phyloP scores from a whole-genome alignment of 2,888 invertebrate species.

The Nematopogon swammerdamellus region DNA sequence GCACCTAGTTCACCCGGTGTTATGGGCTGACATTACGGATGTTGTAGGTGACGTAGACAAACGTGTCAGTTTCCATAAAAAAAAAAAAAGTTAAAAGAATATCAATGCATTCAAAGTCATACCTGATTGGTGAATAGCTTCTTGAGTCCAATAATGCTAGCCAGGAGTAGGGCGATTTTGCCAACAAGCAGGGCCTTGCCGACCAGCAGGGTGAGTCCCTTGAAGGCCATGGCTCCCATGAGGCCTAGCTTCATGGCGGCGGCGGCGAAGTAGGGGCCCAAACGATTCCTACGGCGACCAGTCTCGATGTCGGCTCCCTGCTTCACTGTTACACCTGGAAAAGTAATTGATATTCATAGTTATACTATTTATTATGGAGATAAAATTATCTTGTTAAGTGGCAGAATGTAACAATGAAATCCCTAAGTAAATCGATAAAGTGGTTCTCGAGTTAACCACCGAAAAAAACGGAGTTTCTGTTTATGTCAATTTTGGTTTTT shows the following conservation, averaged over 20 bases:
- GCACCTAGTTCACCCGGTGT: no score
- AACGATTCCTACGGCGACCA: slow-evolving; percentile 71
- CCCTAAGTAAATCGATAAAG: no score
- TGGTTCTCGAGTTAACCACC: no score
- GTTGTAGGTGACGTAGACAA: no score
- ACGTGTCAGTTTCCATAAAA: slow-evolving; percentile 1
- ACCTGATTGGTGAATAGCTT: slow-evolving; percentile 73
- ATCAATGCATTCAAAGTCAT: slow-evolving; percentile 1
- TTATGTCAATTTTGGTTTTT: no score
- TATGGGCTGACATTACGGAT: no score
- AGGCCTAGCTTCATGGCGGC: slow-evolving; percentile 79
- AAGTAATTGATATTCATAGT: slow-evolving; percentile 2
- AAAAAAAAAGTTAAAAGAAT: no score
- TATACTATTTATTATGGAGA: neutral
- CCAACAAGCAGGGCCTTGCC: slow-evolving; percentile 83
- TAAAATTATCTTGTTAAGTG: no score
- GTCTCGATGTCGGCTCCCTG: slow-evolving; percentile 55
- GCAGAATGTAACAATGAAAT: no score
- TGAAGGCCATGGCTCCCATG: slow-evolving; percentile 76
- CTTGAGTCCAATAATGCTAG: slow-evolving; percentile 78
- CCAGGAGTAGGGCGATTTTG: slow-evolving; percentile 77
- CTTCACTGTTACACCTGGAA: slow-evolving; percentile 65
- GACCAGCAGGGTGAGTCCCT: slow-evolving; percentile 75
- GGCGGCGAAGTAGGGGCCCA: slow-evolving; percentile 70
- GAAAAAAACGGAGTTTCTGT: no score